Evolutionary conservation across 2,888 invertebrate genomes (phyloP).

Genomic region (Heliconius sara): DNA sequence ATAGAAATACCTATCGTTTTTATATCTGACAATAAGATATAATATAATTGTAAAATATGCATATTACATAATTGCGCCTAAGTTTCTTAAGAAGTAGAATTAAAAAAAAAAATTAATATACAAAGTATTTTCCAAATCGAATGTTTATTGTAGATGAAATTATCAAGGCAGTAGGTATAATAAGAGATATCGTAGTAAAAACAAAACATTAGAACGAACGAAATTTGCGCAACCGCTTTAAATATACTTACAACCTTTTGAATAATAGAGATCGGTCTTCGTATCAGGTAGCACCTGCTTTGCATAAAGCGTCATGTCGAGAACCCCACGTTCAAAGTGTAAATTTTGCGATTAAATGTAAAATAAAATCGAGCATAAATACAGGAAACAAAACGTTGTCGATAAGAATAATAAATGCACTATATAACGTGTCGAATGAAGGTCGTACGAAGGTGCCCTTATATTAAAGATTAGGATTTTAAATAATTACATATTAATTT

Average conservation of each 20-base stretch:
- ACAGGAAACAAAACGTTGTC: conserved; percentile 64
- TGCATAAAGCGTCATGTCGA: conserved; percentile 82
- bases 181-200: conserved; percentile 14
- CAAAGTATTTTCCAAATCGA: neutral
- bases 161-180: conserved; percentile 16
- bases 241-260: conserved; percentile 43
- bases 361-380: conserved; percentile 72
- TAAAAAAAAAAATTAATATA: neutral
- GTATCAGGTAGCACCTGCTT: conserved; percentile 84
- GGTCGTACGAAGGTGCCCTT: conserved; percentile 70
- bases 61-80: neutral
- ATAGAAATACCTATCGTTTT: no score
- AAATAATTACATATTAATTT: conserved; percentile 25
- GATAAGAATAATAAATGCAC: conserved; percentile 71
- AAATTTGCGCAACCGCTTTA: conserved; percentile 25
- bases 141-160: neutral
- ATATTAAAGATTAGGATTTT: conserved; percentile 52
- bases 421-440: conserved; percentile 60
- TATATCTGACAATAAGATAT: no score
- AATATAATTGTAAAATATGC: neutral
- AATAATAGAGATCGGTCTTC: conserved; percentile 58
- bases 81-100: neutral
- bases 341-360: conserved; percentile 80
- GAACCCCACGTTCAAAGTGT: conserved; percentile 78
- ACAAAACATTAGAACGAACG: conserved; percentile 16